These are phyloP conservation scores for Drosophila rhopaloa DNA, from an alignment of 1,140 invertebrate species.

Conservation along the genomic window DNA sequence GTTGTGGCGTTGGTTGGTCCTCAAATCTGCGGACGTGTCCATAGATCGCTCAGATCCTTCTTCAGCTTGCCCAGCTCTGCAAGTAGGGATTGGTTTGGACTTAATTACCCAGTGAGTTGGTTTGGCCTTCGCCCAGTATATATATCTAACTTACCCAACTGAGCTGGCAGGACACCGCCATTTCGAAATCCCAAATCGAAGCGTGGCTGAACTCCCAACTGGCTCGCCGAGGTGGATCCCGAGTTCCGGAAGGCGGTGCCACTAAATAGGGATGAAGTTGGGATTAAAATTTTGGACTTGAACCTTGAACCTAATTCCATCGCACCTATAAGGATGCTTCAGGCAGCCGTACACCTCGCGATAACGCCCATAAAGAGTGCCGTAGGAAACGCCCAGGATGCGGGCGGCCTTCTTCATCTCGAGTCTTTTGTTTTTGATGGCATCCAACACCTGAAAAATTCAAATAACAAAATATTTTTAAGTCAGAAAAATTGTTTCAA, in stretches of 20 bases:
- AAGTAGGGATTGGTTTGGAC: slow-evolving; percentile 17
- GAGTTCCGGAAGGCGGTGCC: slow-evolving; percentile 74
- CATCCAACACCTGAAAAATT: slow-evolving; percentile 89
- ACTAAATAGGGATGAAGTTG: slow-evolving; percentile 18
- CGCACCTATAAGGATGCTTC: slow-evolving; percentile 86
- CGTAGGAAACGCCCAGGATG: slow-evolving; percentile 94
- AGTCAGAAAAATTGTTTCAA: not conserved
- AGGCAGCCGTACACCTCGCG: slow-evolving; percentile 94
- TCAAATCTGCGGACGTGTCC: slow-evolving; percentile 82
- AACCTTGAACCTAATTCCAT: not conserved
- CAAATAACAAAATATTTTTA: not conserved
- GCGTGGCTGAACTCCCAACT: slow-evolving; percentile 64
- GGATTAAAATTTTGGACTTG: not conserved
- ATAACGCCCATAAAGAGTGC: slow-evolving; percentile 94
- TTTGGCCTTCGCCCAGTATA: not conserved
- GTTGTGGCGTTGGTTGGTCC: slow-evolving; percentile 38
- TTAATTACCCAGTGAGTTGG: slow-evolving; percentile 8
- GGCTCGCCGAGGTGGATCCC: slow-evolving; percentile 47
- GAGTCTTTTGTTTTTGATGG: slow-evolving; percentile 94
- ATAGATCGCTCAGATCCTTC: slow-evolving; percentile 77
- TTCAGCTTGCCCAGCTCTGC: slow-evolving; percentile 77
- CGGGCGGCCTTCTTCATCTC: slow-evolving; percentile 97
- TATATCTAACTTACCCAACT: slow-evolving; percentile 54
- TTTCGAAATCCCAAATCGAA: slow-evolving; percentile 76
- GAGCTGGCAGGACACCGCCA: slow-evolving; percentile 57